Evolutionary conservation across 2,113 vertebrate species (phyloP), one percentile per base, ranked within the genome.

Genomic region (Antennarius striatus): DNA sequence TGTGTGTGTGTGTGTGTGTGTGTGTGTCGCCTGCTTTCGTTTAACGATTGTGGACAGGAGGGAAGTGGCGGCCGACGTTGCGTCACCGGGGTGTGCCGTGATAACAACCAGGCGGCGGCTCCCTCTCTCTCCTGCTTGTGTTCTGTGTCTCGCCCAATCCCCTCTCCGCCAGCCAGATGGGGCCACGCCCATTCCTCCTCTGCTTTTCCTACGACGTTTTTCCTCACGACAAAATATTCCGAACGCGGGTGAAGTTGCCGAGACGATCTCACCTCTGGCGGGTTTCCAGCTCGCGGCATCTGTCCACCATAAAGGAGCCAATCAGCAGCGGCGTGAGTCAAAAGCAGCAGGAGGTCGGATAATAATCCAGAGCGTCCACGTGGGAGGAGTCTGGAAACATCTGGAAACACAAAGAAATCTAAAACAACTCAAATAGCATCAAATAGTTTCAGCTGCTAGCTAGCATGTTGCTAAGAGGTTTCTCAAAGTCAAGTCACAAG

Each of bases 81-180:
- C 87, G 83, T 88, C 87, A 89, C 4, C 74, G 75, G 87, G 89
- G 87, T 82, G 89, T 87, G 86, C 87, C 84, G 66, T 81, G 87
- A 90, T 90, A 89, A 83, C 82, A 83, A 62, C 66, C 40, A 62
- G 68, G 68, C 79, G 54, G 76, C 69, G 22, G 65, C 49, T 81
- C 53, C 66, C 68, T 64, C 40, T 64, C 56, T 53, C 66, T 55
- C 62, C 42, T 43, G 42, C 42, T 43, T 43, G 42, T 43, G 61
- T 30, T 67, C 54, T 42, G 56, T 75, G 36, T 39, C 56, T 52
- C 2, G 49, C 40, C 42, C 0, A 42, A 22, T 62, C 17, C 40
- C 43, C 53, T 64, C 46, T 62, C 64, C 63, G 45, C 36, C 65
- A 64, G 74, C 77, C 79, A 85, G 75, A 88, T 86, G 79, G 83